Evolutionary conservation across 2,113 vertebrate genomes (phyloP), one percentile per base, ranked within the genome.

Genomic region (Raja brachyura): DNA sequence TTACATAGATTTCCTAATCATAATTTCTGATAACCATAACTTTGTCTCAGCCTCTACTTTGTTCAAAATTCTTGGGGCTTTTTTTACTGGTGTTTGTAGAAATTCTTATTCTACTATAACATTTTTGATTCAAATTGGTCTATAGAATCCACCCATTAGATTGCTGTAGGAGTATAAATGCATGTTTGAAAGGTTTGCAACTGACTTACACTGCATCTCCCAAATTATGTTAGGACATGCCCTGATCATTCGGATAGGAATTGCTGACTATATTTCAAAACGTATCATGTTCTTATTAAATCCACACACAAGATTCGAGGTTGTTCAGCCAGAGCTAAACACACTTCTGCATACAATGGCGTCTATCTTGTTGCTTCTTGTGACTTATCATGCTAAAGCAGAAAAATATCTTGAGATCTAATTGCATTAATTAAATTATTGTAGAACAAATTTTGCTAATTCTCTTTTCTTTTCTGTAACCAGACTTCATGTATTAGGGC

Each of bases 371-470:
- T 0, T 3, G 39, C 39, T 48, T 48, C 39, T 48, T 48, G 39
- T 48, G 3, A 48, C 39, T 48, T 13, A 92, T 54, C 18, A 39
- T 7, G n/a, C 48, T 4, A n/a, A 48, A 70, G 66, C 33, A 54
- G 68, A 39, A 73, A 33, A 92, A 5, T 92, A 92, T 8, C 8
- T 92, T 74, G 66, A 74, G 68, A 25, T 8, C 39, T 70, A 92
- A 54, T 74, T 92, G 33, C 33, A 25, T 92, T 31, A 73, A 54
- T 73, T 92, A 92, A 73, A 22, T 73, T 70, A 63, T 90, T 90
- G 22, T 54, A 70, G 70, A 90, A 20, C 88, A 90, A 31, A 4
- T 25, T 90, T 70, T 90, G 88, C 63, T 70, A 39, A 22, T 2
- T 70, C 31, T 90, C n/a, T 33, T 79, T 33, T 79, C 14, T 16